phyloP scores from a whole-genome alignment of 2,888 invertebrate species.

The Acanthococcus lagerstroemiae region DNA sequence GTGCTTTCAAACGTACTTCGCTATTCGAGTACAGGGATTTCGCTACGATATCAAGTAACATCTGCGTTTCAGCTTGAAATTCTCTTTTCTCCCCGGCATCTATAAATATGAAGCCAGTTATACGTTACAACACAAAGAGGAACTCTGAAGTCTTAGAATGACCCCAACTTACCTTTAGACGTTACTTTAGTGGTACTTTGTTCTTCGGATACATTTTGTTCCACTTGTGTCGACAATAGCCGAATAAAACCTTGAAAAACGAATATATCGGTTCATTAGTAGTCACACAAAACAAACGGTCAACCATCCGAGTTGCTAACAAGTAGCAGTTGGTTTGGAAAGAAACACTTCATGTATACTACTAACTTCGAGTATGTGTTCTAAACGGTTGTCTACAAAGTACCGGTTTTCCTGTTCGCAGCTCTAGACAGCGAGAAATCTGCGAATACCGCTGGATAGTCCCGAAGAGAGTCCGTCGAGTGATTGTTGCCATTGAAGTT shows the following conservation, averaged over 20 bases:
- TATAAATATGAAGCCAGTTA: slow-evolving; percentile 36
- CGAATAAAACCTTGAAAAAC: not conserved
- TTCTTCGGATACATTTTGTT: not conserved
- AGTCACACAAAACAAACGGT: not conserved
- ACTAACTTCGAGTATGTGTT: not conserved
- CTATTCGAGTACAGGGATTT: slow-evolving; percentile 94
- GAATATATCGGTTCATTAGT: no score
- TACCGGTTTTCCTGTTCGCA: not conserved
- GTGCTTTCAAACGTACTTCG: slow-evolving; percentile 51
- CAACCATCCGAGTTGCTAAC: not conserved
- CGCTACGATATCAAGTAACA: slow-evolving; percentile 93
- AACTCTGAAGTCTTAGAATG: not conserved
- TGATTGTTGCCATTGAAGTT: not conserved
- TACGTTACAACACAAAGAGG: not conserved
- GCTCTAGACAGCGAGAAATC: not conserved
- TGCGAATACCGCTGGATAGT: not conserved
- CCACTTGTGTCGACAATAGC: not conserved
- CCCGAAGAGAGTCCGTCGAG: not conserved
- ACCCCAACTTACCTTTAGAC: not conserved
- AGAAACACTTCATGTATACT: not conserved
- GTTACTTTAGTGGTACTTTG: not conserved
- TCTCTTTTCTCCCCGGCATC: slow-evolving; percentile 63
- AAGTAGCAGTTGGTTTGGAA: not conserved
- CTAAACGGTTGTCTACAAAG: not conserved
- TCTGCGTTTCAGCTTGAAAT: slow-evolving; percentile 93